Evolutionary conservation across 2,888 invertebrate genomes (phyloP).

Genomic region (Drosophila nr. perissopoda): DNA sequence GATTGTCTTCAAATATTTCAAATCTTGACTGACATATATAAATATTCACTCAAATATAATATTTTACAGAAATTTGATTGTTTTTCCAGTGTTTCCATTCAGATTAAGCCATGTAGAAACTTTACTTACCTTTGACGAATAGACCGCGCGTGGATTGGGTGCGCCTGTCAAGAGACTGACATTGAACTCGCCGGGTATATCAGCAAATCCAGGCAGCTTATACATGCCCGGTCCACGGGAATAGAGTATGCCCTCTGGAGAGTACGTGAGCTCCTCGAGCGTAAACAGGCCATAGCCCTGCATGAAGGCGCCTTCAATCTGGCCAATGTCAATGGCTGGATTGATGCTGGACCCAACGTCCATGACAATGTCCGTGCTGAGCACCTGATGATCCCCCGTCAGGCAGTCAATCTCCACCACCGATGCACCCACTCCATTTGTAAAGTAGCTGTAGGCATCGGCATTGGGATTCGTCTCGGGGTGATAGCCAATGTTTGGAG

Average conservation of each 20-base stretch:
- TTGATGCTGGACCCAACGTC: conserved; percentile 97
- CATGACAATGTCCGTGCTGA: conserved; percentile 97
- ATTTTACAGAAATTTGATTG: not conserved
- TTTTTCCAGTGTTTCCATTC: not conserved
- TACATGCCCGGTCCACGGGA: conserved; percentile 97
- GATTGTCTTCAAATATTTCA: not conserved
- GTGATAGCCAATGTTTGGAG: conserved; percentile 90
- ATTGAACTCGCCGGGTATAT: conserved; percentile 96
- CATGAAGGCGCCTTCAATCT: conserved; percentile 97
- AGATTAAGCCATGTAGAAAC: not conserved
- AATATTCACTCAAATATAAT: not conserved
- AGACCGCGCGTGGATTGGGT: conserved; percentile 95
- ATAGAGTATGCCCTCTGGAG: conserved; percentile 92
- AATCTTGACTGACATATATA: not conserved
- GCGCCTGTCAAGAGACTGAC: conserved; percentile 96
- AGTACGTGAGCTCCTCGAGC: conserved; percentile 94
- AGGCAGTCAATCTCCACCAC: conserved; percentile 97
- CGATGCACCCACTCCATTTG: conserved; percentile 93
- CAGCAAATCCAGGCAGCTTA: conserved; percentile 96
- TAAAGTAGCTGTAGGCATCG: conserved; percentile 92
- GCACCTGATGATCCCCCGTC: conserved; percentile 96
- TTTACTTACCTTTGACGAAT: conserved; percentile 93
- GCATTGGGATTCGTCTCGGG: conserved; percentile 89
- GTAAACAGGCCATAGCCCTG: conserved; percentile 97
- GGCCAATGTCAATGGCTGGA: conserved; percentile 98